These are phyloP conservation scores for Eupithecia abbreviata DNA, from an alignment of 2,888 invertebrate species.

Conservation along the genomic window DNA sequence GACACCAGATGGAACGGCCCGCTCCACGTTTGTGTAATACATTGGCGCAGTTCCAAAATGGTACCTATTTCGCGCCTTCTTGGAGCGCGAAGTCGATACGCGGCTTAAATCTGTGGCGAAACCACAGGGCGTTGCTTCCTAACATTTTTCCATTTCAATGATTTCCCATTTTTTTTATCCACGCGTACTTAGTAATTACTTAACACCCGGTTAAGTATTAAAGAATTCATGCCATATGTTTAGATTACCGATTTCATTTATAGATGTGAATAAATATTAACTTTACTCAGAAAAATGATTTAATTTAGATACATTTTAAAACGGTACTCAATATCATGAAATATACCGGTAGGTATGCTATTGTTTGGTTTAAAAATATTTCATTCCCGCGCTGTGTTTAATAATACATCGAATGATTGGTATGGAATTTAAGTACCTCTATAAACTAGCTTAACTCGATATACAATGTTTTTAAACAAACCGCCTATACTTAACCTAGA, in stretches of 20 bases:
- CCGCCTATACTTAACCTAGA: too few species aligned
- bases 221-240: conserved; percentile 9
- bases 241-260: conserved; percentile 4
- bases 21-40: too few species aligned
- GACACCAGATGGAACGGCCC: too few species aligned
- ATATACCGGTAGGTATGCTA: not conserved
- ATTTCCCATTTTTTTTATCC: not conserved
- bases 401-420: not conserved
- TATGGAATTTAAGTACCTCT: conserved; percentile 1
- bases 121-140: not conserved
- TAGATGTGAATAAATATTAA: not conserved
- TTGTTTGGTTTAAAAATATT: not conserved
- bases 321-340: not conserved
- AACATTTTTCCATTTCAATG: not conserved
- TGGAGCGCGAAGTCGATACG: too few species aligned
- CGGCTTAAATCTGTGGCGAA: not conserved
- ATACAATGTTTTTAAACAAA: too few species aligned
- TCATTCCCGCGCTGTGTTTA: not conserved
- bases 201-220: not conserved
- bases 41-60: too few species aligned
- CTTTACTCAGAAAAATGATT: not conserved
- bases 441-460: too few species aligned
- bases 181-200: not conserved
- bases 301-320: not conserved
- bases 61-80: too few species aligned